Evolutionary conservation across 2,888 invertebrate species (phyloP).

Genomic region (Coleophora deauratella): DNA sequence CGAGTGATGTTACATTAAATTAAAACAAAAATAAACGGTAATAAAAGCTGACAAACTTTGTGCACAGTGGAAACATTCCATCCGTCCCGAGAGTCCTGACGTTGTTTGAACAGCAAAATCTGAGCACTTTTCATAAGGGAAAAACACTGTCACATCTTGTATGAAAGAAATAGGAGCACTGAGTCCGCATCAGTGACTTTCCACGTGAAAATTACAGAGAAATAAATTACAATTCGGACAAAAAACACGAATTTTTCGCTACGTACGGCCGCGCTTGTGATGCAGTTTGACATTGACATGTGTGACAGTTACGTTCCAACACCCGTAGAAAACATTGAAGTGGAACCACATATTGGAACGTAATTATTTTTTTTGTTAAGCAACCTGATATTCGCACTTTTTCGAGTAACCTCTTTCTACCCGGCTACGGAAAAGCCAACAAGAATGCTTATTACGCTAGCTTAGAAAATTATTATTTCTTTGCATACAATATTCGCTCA

Average conservation of each 20-base stretch:
- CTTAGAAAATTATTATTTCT: too few relatives aligned
- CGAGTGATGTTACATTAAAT: too few relatives aligned
- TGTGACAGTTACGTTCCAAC: constrained; percentile 1
- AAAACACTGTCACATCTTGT: constrained; percentile 20
- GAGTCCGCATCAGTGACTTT: constrained; percentile 5
- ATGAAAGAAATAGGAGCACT: background rate
- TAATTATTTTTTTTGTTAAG: too few relatives aligned
- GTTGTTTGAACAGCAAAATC: constrained; percentile 23
- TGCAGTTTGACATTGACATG: constrained; percentile 18
- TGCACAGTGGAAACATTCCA: constrained; percentile 47
- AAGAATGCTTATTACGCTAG: too few relatives aligned
- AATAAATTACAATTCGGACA: constrained; percentile 12
- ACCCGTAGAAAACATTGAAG: too few relatives aligned
- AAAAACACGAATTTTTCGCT: background rate
- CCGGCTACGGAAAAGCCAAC: too few relatives aligned
- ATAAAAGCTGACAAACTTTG: constrained; percentile 37
- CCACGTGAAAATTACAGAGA: constrained; percentile 18
- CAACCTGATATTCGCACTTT: too few relatives aligned
- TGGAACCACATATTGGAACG: too few relatives aligned
- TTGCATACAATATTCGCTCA: too few relatives aligned
- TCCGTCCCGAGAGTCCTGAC: constrained; percentile 36
- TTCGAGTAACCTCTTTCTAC: too few relatives aligned
- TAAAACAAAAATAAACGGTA: too few relatives aligned
- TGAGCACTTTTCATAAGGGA: constrained; percentile 25
- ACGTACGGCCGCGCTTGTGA: background rate